Evolutionary conservation across 2,797 vertebrate genomes (phyloP), one percentile per base, ranked within the genome.

Genomic region (Loris lydekkerianus): DNA sequence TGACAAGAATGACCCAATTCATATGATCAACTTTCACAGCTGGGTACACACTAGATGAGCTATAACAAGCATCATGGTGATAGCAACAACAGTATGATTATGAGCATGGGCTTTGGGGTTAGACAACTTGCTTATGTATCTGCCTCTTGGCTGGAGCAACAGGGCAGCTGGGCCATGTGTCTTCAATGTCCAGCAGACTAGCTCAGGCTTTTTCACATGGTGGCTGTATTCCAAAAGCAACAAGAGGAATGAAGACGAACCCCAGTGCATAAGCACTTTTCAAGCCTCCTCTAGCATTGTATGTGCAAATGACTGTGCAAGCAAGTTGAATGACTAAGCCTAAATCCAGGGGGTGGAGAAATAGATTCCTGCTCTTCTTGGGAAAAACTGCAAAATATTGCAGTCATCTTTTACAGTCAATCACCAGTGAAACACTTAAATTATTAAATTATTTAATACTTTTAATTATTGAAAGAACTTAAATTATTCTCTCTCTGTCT

Each of bases 211-310:
- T 73, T 63, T 76, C 60, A 67, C 40, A 0, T 21, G n/a, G 31
- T 87, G 85, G 34, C 70, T 81, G 49, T 14, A 5, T 83, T 87
- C 81, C 76, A 85, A 69, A 91, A 86, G 29, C 73, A 82, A 23
- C 10, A 31, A 86, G 9, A 27, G 80, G 31, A 81, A 40, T 27
- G 7, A 90, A 86, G 58, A 60, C 3, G 56, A 82, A 89, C 34
- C n/a, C 27, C 29, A 70, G 20, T 43, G 5, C 65, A 60, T 18
- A 89, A 29, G 46, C 34, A 60, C 34, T 82, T 87, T 89, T 34
- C 60, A 65, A 87, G n/a, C 2, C 18, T 85, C 34, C 37, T 37
- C n/a, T 13, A 25, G 15, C 25, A 23, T 85, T 18, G 7, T 40
- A 7, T 85, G 86, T 91, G 67, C 56, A 84, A 86, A 46, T 82